Base-by-base conservation (phyloP, 2,113 vertebrate genomes). In the Urocynchramus pylzowi region DNA sequence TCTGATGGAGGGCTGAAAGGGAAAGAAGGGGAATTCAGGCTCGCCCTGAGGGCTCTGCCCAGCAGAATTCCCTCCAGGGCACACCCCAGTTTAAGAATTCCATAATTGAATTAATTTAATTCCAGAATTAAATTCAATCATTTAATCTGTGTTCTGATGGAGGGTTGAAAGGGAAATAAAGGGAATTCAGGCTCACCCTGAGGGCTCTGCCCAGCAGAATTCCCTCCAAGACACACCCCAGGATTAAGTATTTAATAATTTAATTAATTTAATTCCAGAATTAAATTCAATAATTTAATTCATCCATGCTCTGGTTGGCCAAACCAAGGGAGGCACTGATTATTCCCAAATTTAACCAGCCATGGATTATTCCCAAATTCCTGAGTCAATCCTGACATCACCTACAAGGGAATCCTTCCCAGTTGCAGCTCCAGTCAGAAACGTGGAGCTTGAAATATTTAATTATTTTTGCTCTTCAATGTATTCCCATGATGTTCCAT, bases 261-360 rank as follows among this genome's bases (percentile, higher is more conserved):
- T 24, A 49, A 49, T 24, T 22, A 23, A 13, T 49, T 14, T 49
- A 49, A 50, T 50, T 47, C 45, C 22, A 44, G 42, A 47, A 23
- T 22, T 47, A 47, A 47, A 47, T 41, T 47, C 49, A 6, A 1
- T 14, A 9, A 33, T 4, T 11, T 9, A 41, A n/a, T 3, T 7
- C 15, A 23, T 7, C 49, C 13, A 12, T 0, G 22, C 16, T 1
- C 41, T 13, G 56, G 20, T 0, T 44, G 47, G 56, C 11, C 64
- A 39, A 41, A 11, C 4, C 6, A 20, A 26, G 2, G 1, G 4
- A 35, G 49, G n/a, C 9, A 31, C 8, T 0, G 45, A 2, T 8
- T 24, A 21, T 27, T 52, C 53, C 45, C 81, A 81, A 49, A 57
- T 65, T 3, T 41, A 39, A 16, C 41, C 30, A 1, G 17, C 26